Evolutionary conservation across 1,140 invertebrate genomes (phyloP).

Genomic region (Drosophila equinoxialis): DNA sequence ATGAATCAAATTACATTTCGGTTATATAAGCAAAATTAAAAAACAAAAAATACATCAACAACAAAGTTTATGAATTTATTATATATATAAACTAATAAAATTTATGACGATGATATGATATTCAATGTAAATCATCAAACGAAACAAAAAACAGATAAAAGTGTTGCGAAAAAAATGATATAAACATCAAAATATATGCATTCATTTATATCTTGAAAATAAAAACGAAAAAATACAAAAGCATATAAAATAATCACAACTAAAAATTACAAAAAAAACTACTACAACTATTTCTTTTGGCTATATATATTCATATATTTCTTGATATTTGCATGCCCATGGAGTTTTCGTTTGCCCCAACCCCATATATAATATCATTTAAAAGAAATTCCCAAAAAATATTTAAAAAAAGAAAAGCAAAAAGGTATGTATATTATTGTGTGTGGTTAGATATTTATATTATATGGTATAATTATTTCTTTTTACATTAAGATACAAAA

Average conservation of each 20-base stretch:
- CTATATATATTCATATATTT: not conserved
- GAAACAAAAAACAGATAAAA: conserved; percentile 2
- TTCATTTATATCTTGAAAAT: conserved; percentile 5
- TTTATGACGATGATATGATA: conserved; percentile 17
- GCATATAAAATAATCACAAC: conserved; percentile 10
- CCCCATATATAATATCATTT: not conserved
- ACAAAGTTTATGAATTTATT: conserved; percentile 48
- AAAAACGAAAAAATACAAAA: not conserved
- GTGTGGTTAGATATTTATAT: conserved; percentile 4
- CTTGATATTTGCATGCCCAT: conserved; percentile 17
- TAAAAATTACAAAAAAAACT: not conserved
- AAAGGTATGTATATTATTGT: conserved; percentile 21
- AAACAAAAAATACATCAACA: conserved; percentile 39
- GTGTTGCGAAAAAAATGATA: conserved; percentile 4
- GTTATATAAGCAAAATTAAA: conserved; percentile 36
- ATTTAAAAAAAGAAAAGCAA: not conserved
- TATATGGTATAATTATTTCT: conserved; percentile 3
- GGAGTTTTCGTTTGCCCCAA: conserved; percentile 2
- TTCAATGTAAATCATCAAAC: conserved; percentile 8
- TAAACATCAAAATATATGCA: conserved; percentile 2
- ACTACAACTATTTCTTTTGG: not conserved
- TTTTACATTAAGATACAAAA: conserved; percentile 15
- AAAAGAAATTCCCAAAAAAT: not conserved
- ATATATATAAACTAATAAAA: conserved; percentile 42
- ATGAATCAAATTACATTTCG: conserved; percentile 35